phyloP scores from a whole-genome alignment of 2,113 vertebrate species.

The Caranx ignobilis region DNA sequence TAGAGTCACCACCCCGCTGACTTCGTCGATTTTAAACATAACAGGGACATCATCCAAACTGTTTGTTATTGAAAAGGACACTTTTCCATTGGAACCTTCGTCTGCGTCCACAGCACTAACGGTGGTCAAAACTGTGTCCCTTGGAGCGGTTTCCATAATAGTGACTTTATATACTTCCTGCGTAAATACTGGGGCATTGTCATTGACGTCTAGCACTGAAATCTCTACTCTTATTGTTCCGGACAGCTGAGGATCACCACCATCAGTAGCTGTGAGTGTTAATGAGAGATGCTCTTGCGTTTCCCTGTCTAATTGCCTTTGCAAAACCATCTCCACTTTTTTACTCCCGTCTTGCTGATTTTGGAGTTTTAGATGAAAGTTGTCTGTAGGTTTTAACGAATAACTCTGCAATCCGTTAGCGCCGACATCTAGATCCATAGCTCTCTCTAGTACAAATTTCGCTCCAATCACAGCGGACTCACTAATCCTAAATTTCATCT shows the following conservation, averaged over 20 bases:
- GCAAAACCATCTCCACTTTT: conserved; percentile 57
- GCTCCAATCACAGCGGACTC: conserved; percentile 66
- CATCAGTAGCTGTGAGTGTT: conserved; percentile 57
- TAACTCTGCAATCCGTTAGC: conserved; percentile 62
- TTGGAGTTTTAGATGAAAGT: conserved; percentile 57
- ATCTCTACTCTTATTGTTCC: conserved; percentile 68
- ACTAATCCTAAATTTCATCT: conserved; percentile 65
- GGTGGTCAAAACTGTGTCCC: conserved; percentile 4
- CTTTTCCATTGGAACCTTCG: conserved; percentile 46
- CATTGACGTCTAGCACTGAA: conserved; percentile 40
- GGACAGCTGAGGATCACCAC: conserved; percentile 66
- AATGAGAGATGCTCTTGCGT: conserved; percentile 28
- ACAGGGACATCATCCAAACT: conserved; percentile 23
- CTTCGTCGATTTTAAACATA: conserved; percentile 38
- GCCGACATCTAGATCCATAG: conserved; percentile 55
- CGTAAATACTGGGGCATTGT: conserved; percentile 67
- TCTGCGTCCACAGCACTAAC: conserved; percentile 55
- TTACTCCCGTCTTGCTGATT: conserved; percentile 50
- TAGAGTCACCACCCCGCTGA: conserved; percentile 35
- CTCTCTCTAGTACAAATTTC: conserved; percentile 70
- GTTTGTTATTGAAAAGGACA: conserved; percentile 58
- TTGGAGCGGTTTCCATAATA: conserved; percentile 22
- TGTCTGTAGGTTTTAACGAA: conserved; percentile 52
- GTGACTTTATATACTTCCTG: conserved; percentile 43
- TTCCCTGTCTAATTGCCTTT: conserved; percentile 65